Evolutionary conservation across 2,888 invertebrate genomes (phyloP), one percentile per base, ranked within the genome.

Genomic region (Chalcis sispes): DNA sequence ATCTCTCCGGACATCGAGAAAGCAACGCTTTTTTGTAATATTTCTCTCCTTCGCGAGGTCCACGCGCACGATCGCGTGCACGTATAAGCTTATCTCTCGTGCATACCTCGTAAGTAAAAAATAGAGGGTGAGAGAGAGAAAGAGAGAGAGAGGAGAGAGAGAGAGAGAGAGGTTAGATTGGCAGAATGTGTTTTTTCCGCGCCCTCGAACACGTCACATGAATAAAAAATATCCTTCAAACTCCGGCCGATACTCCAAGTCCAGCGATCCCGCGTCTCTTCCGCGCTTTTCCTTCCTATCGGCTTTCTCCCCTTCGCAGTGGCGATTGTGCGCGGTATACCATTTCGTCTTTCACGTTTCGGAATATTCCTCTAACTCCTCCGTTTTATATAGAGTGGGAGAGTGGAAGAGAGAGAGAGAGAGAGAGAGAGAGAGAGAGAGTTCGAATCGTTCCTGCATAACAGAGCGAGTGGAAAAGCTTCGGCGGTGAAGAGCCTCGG

Each of bases 141-240:
- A n/a, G n/a, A n/a, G n/a, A n/a, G n/a, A n/a, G n/a, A n/a, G n/a
- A n/a, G n/a, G n/a, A n/a, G 32, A 32, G 32, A 32, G 5, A 8
- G 5, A 8, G 32, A 3, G 3, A 70, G 77, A 69, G 80, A 0
- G 71, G 66, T 82, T 81, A 81, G 76, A 85, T 86, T 83, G 82
- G 81, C 78, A 82, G 86, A 87, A 87, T 86, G 86, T 87, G 85
- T 86, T 87, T 86, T n/a, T 87, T 86, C 85, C 85, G 83, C 86
- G 82, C 87, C 84, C 87, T 87, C 85, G 83, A 85, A 85, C 85
- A 85, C 87, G 86, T 87, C 87, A 82, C 86, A 87, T 88, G 87
- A 87, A 87, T 88, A 88, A 88, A 86, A 87, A 88, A 88, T 87
- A 85, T 86, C 86, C 86, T 87, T 87, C 86, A 86, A 88, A 87